Base-by-base conservation (phyloP, 2,113 vertebrate genomes). In the Eolophus roseicapilla region DNA sequence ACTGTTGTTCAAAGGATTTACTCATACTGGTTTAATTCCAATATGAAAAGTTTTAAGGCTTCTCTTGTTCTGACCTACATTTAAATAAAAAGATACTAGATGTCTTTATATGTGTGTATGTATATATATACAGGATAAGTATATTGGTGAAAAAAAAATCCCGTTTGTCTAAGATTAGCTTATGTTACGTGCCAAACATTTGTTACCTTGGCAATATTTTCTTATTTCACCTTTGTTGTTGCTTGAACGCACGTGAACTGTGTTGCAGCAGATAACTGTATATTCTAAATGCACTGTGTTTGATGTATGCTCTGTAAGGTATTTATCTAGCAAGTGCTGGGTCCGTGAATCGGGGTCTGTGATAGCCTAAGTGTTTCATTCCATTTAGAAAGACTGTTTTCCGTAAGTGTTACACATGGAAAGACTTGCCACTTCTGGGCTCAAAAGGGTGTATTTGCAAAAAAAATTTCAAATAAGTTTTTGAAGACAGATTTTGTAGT, bases 11-110 rank as follows among this genome's bases (percentile, higher is more conserved):
- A 95, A 91, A 98, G 90, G 69, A 89, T 92, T 96, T 90, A 43
- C 44, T 96, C 68, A 53, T 67, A 65, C 60, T 95, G 74, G 71
- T 95, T 96, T 95, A 93, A 95, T 97, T 96, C 95, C 86, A 93
- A 44, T 82, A 90, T 95, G 91, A 95, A 95, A 97, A 97, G 90
- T 96, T 94, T 94, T 97, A 97, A 35, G 95, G 79, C 60, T 97
- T 18, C 84, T 91, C 37, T 96, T 95, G 68, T 94, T 62, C 68
- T 91, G 93, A 96, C 87, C 88, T 95, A 94, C 52, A 94, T 97
- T 97, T 94, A 3, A 9, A 43, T 55, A 43, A 55, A 79, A 90
- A 80, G 27, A 88, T 93, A 18, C n/a, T 84, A 47, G 33, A 18
- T 62, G 46, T 77, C 44, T 82, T 59, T 35, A 12, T 49, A 21